These are phyloP conservation scores for Mesaphorura yosii DNA, from an alignment of 1,140 invertebrate genomes.

Conservation along the genomic window DNA sequence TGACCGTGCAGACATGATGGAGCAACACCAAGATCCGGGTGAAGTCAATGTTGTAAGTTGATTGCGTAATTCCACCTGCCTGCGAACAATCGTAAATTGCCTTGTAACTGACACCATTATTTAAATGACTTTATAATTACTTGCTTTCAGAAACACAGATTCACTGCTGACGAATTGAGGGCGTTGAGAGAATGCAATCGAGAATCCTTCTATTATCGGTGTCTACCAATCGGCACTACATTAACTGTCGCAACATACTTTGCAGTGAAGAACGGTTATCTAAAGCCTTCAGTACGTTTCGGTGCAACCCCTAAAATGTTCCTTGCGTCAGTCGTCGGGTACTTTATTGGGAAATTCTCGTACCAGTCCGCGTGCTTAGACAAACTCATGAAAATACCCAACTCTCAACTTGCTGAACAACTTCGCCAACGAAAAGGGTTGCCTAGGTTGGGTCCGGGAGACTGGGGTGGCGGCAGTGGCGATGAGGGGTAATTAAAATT, in stretches of 20 bases:
- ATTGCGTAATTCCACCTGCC: too few species aligned
- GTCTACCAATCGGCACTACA: constrained; percentile 49
- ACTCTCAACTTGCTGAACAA: constrained; percentile 47
- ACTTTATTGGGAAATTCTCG: constrained; percentile 61
- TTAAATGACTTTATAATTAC: too few species aligned
- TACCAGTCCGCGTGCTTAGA: constrained; percentile 59
- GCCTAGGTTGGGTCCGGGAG: too few species aligned
- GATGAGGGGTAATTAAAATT: too few species aligned
- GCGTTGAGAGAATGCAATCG: constrained; percentile 38
- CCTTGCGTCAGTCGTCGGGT: constrained; percentile 52
- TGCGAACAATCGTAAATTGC: too few species aligned
- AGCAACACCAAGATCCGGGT: too few species aligned
- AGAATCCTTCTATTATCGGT: constrained; percentile 58
- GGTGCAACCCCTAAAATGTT: constrained; percentile 54
- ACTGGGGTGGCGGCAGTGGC: not conserved
- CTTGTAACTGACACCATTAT: too few species aligned
- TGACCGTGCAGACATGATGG: too few species aligned
- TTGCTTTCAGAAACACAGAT: constrained; percentile 15
- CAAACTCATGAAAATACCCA: constrained; percentile 58
- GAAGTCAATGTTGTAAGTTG: too few species aligned
- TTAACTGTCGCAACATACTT: constrained; percentile 48
- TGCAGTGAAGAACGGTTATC: constrained; percentile 47
- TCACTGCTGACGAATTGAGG: constrained; percentile 20
- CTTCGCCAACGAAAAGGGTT: constrained; percentile 42
- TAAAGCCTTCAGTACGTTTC: constrained; percentile 46